phyloP scores from a whole-genome alignment of 2,113 vertebrate species.

The Nanorana parkeri region DNA sequence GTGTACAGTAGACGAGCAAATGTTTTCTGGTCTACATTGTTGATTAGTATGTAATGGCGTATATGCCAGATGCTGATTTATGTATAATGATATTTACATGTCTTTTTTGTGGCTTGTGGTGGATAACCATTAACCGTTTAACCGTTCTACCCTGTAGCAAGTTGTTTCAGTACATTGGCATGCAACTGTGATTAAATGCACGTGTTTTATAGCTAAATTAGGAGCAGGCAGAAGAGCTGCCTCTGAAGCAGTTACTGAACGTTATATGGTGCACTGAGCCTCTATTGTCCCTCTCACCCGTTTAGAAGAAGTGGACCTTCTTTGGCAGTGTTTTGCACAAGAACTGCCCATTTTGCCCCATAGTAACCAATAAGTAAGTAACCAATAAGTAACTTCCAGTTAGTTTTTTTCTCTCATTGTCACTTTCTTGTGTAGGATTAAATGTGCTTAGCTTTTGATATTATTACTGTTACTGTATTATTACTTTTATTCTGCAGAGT shows the following conservation, averaged over 20 bases:
- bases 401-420: too few species aligned
- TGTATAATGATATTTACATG: background rate
- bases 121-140: background rate
- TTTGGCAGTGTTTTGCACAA: too few species aligned
- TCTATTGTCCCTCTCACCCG: background rate
- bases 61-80: background rate
- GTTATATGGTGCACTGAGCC: background rate
- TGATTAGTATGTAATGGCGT: background rate
- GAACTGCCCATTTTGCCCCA: too few species aligned
- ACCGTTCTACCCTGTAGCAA: background rate
- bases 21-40: background rate
- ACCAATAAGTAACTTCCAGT: too few species aligned
- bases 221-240: background rate
- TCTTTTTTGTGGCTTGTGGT: constrained; percentile 15
- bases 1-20: background rate
- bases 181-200: constrained; percentile 5
- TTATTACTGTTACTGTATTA: too few species aligned
- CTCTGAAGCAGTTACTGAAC: too few species aligned
- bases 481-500: too few species aligned
- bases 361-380: too few species aligned
- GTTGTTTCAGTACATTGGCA: background rate
- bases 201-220: constrained; percentile 1
- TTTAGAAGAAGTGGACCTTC: background rate
- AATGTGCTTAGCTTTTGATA: too few species aligned
- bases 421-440: too few species aligned